phyloP scores from a whole-genome alignment of 2,113 vertebrate genomes.

The Pluvianellus socialis region DNA sequence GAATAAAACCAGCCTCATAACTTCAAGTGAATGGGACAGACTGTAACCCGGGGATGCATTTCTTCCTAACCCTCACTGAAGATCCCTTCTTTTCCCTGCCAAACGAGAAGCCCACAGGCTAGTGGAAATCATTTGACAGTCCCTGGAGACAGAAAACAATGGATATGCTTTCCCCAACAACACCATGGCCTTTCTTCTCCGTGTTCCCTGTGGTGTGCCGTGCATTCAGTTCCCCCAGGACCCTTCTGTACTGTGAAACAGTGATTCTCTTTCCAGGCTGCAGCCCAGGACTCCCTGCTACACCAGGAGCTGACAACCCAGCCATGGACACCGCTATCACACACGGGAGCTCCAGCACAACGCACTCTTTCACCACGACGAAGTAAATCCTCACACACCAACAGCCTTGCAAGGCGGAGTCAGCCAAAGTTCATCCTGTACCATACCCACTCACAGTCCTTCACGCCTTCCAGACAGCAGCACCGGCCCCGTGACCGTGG shows the following conservation, averaged over 20 bases:
- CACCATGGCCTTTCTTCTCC: not conserved
- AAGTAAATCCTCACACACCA: not conserved
- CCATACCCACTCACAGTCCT: fast-evolving
- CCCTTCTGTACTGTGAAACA: not conserved
- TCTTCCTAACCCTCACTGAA: not conserved
- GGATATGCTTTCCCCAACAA: not conserved
- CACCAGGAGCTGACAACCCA: not conserved
- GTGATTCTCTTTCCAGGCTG: not conserved
- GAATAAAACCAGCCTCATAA: not conserved
- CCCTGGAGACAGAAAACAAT: not conserved
- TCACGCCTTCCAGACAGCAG: not conserved
- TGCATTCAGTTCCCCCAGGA: not conserved
- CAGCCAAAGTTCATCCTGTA: not conserved
- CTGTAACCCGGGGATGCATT: not conserved
- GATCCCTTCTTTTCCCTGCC: not conserved
- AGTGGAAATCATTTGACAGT: not conserved
- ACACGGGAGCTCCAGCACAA: not conserved
- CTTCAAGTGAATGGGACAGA: not conserved
- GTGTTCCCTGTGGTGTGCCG: not conserved
- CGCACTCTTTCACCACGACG: not conserved
- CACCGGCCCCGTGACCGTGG: fast-evolving
- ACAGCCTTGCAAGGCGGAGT: not conserved
- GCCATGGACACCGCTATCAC: not conserved
- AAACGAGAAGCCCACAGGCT: not conserved
- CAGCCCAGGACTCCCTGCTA: not conserved